Percentiles rank a stretch among this genome's conserved stretches.
These are phyloP conservation scores for Caloenas nicobarica DNA, from an alignment of 2,113 vertebrate species.

Conservation along the genomic window DNA sequence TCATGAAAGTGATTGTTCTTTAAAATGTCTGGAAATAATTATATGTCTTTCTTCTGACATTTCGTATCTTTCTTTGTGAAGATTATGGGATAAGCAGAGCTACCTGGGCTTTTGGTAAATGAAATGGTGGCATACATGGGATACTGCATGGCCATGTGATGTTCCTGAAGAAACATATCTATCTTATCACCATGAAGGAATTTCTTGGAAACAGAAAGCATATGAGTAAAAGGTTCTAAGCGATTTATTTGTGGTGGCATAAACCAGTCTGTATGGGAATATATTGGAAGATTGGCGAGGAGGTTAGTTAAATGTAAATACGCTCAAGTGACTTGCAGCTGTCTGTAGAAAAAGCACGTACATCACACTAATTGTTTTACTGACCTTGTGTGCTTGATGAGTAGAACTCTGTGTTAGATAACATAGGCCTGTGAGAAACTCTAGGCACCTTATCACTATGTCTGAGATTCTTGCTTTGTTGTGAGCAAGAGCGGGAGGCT, in stretches of 20 bases:
- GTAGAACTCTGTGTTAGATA: no score
- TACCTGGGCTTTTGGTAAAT: slow-evolving; percentile 66
- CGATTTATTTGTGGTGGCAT: slow-evolving; percentile 68
- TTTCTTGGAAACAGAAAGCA: slow-evolving; percentile 59
- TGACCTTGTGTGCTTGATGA: no score
- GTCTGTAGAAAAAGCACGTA: no score
- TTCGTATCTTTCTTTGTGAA: neutral
- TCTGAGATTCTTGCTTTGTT: no score
- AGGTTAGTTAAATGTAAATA: no score
- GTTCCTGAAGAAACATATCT: slow-evolving; percentile 74
- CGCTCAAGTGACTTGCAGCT: no score
- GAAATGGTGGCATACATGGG: slow-evolving; percentile 7
- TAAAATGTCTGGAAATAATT: neutral
- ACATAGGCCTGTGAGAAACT: no score
- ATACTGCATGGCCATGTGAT: slow-evolving; percentile 47
- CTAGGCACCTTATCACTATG: no score
- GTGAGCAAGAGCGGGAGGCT: no score
- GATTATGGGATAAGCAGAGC: slow-evolving; percentile 47
- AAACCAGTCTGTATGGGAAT: neutral
- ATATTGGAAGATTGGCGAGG: no score
- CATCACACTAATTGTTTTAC: no score
- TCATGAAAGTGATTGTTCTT: neutral
- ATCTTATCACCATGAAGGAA: slow-evolving; percentile 69
- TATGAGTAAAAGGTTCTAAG: slow-evolving; percentile 60
- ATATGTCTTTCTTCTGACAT: neutral